Conservation (phyloP, 2,797 vertebrate species). For the Epinephelus awoara region DNA sequence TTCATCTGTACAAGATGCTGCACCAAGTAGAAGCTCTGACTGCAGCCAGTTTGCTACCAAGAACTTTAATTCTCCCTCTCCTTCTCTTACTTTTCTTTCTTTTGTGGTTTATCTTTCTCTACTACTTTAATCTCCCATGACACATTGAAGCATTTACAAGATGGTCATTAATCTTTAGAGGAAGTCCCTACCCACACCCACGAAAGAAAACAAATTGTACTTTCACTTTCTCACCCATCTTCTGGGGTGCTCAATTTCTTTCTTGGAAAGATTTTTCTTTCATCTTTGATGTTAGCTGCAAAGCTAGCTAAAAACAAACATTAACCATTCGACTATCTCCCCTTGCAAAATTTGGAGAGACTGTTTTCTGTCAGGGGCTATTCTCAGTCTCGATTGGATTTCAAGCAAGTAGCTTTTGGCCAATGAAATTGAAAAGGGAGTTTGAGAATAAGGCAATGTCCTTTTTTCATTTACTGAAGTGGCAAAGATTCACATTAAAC, state of each 20-base stretch:
- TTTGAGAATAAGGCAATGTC: slow-evolving; percentile 68
- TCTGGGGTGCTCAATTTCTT: slow-evolving; percentile 77
- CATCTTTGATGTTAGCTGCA: slow-evolving; percentile 94
- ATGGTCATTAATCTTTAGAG: slow-evolving; percentile 59
- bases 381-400: slow-evolving; percentile 57
- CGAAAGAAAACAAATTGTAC: slow-evolving; percentile 58
- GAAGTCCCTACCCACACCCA: slow-evolving; percentile 50
- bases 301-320: slow-evolving; percentile 86
- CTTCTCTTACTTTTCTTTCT: slow-evolving; percentile 19
- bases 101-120: slow-evolving; percentile 25
- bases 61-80: slow-evolving; percentile 31
- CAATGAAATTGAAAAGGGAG: slow-evolving; percentile 68
- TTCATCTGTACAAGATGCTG: slow-evolving; percentile 74
- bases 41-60: slow-evolving; percentile 48
- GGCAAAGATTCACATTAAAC: slow-evolving; percentile 66
- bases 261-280: slow-evolving; percentile 81
- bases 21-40: slow-evolving; percentile 71
- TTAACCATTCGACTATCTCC: slow-evolving; percentile 75
- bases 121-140: slow-evolving; percentile 50
- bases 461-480: slow-evolving; percentile 79
- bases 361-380: slow-evolving; percentile 50
- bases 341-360: slow-evolving; percentile 52
- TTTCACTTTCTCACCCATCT: slow-evolving; percentile 63
- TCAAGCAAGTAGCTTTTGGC: slow-evolving; percentile 60
- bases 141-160: slow-evolving; percentile 51